Evolutionary conservation across 2,888 invertebrate species (phyloP), one percentile per base, ranked within the genome.

Genomic region (Spialia ferax): DNA sequence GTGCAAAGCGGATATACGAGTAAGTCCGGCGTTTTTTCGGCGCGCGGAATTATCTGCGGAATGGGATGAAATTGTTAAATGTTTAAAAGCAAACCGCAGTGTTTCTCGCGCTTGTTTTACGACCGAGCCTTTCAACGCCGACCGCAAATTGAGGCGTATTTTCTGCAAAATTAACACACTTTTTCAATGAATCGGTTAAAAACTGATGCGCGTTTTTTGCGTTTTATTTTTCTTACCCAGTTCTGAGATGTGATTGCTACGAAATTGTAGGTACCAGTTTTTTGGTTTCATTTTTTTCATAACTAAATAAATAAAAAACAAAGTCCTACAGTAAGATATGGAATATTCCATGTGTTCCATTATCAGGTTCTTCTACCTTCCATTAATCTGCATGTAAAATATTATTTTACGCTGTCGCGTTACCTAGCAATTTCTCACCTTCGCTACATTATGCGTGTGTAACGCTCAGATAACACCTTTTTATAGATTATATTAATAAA

Each of bases 11-110:
- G 22, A 13, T 50, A 22, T 38, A 38, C 42, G 2, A 32, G 8
- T 38, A 32, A 4, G n/a, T n/a, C n/a, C n/a, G 20, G 11, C 48
- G 20, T 66, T 15, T 52, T 23, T 42, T 50, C 50, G 59, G 55
- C n/a, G 62, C 15, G 20, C 57, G 26, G 23, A 63, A 48, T 63
- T 23, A 61, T 69, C 55, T 57, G 59, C 63, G 69, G 70, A 69
- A 70, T 70, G 70, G 71, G 71, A 74, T 73, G 72, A 74, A 75
- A 75, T 74, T 72, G 73, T 76, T 76, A 71, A 72, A 75, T 74
- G 75, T 74, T 72, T 71, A 71, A 61, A 73, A 70, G 70, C 68
- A 69, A 72, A 75, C 72, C 74, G 72, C 73, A 73, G 65, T 71
- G 69, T 71, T 71, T 69, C 70, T 70, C 72, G 55, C 54, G 69